A percentile compares a stretch with the other conserved stretches of the same genome.
phyloP scores from a whole-genome alignment of 2,888 invertebrate genomes.

The Bimastos eiseni region DNA sequence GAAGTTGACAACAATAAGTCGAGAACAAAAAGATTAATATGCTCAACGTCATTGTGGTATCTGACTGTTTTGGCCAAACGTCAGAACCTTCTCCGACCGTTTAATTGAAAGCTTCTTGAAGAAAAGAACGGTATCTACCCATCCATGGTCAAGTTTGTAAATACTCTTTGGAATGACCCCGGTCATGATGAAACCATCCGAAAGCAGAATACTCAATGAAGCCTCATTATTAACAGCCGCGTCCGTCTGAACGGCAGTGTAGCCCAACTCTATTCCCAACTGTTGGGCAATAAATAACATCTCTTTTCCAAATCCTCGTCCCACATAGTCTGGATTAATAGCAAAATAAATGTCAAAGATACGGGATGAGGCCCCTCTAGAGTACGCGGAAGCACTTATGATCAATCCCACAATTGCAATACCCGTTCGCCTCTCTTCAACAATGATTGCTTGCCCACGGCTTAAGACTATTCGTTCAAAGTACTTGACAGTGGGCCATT shows the following conservation, averaged over 20 bases:
- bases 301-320: not conserved
- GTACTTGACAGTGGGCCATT: not conserved
- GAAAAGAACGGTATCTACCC: not conserved
- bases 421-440: not conserved
- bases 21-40: not conserved
- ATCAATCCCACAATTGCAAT: not conserved
- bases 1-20: not conserved
- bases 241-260: not conserved
- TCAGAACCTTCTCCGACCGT: not conserved
- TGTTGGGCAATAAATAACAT: not conserved
- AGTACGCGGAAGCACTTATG: not conserved
- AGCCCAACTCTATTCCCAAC: slow-evolving; percentile 2
- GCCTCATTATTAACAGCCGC: not conserved
- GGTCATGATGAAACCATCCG: not conserved
- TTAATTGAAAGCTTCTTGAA: not conserved
- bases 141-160: not conserved
- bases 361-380: not conserved
- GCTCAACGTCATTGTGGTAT: not conserved
- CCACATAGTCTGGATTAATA: not conserved
- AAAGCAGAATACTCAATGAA: not conserved
- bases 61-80: not conserved
- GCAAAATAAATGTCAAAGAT: not conserved
- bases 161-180: slow-evolving; percentile 18
- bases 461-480: not conserved
- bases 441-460: not conserved